Conservation (phyloP, 2,113 vertebrate species). For the Petaurus breviceps region DNA sequence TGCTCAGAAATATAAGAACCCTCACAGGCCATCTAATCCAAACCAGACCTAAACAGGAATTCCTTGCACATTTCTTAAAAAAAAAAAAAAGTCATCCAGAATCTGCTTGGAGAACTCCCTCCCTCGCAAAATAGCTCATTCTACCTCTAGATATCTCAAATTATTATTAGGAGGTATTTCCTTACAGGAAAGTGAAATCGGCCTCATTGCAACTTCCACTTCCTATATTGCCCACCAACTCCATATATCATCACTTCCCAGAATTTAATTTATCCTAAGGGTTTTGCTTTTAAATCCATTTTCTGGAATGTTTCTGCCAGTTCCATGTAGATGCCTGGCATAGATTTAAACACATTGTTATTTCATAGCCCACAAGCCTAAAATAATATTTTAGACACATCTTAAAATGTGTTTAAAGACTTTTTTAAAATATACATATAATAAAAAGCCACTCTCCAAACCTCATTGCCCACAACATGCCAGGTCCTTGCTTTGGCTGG, state of each 20-base stretch:
- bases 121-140: neutral
- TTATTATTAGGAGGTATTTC: neutral
- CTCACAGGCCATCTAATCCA: neutral
- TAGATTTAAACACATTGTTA: conserved; percentile 75
- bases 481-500: conserved; percentile 49
- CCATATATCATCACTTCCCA: conserved; percentile 68
- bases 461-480: conserved; percentile 66
- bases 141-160: neutral
- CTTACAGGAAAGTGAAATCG: conserved; percentile 62
- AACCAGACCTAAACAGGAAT: neutral
- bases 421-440: conserved; percentile 76
- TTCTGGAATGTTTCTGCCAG: conserved; percentile 68
- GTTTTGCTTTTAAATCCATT: conserved; percentile 59
- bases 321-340: conserved; percentile 66
- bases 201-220: conserved; percentile 30
- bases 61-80: neutral
- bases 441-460: conserved; percentile 71
- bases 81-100: neutral
- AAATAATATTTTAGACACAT: conserved; percentile 78
- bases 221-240: conserved; percentile 46
- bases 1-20: neutral
- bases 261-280: conserved; percentile 57
- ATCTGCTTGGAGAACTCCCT: neutral
- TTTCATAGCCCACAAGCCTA: conserved; percentile 72
- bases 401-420: conserved; percentile 75